Evolutionary conservation across 2,797 vertebrate genomes (phyloP).

Genomic region (Sciaenops ocellatus): DNA sequence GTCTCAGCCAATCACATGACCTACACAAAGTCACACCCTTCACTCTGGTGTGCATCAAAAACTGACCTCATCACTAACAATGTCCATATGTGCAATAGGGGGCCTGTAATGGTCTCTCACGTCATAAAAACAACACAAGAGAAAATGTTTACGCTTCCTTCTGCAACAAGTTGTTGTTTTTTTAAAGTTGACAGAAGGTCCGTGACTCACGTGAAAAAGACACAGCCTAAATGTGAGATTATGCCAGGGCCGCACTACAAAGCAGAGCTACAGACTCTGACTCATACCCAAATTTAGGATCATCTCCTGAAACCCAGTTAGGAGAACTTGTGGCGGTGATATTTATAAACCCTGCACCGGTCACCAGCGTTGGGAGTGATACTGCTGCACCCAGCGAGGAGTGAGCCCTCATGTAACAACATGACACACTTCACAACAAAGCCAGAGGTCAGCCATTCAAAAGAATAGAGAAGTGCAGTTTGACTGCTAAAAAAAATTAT

Average conservation of each 20-base stretch:
- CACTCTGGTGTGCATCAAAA: not conserved
- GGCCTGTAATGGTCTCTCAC: conserved; percentile 4
- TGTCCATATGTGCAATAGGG: not conserved
- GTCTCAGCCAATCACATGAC: not conserved
- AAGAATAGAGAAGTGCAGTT: not conserved
- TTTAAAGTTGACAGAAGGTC: conserved; percentile 44
- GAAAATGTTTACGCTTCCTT: conserved; percentile 30
- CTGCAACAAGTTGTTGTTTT: conserved; percentile 43
- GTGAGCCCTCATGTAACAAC: conserved; percentile 64
- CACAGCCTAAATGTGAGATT: conserved; percentile 62
- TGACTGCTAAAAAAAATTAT: not conserved
- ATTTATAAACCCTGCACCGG: conserved; percentile 78
- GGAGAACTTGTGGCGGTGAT: conserved; percentile 74
- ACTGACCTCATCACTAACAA: conserved; percentile 5
- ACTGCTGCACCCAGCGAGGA: conserved; percentile 58
- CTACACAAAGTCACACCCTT: not conserved
- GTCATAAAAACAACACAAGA: not conserved
- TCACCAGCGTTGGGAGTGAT: conserved; percentile 63
- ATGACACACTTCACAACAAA: conserved; percentile 67
- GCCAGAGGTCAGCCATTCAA: conserved; percentile 43
- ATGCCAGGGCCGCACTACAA: conserved; percentile 70
- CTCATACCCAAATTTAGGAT: conserved; percentile 86
- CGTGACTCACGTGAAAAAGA: conserved; percentile 43
- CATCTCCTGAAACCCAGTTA: conserved; percentile 78
- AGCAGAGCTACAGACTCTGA: conserved; percentile 78